Evolutionary conservation across 2,113 vertebrate species (phyloP).

Genomic region (Sisor rabdophorus): DNA sequence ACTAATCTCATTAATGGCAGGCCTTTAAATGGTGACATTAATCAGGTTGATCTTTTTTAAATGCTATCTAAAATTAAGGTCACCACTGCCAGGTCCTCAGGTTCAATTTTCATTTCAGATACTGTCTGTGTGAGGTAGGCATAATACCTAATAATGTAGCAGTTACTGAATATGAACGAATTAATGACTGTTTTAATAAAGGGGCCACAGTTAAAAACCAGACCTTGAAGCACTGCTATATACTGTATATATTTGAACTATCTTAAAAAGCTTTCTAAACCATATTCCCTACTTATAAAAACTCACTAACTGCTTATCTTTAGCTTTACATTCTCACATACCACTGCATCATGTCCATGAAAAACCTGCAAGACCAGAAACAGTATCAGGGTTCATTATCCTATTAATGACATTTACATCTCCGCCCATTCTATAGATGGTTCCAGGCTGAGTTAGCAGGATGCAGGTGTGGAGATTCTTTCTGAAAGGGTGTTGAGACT

Average conservation of each 20-base stretch:
- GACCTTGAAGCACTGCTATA: slow-evolving; percentile 10
- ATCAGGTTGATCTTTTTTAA: too few species aligned
- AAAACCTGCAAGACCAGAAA: slow-evolving; percentile 25
- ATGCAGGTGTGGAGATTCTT: slow-evolving; percentile 40
- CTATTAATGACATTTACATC: slow-evolving; percentile 4
- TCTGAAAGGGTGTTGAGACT: slow-evolving; percentile 29
- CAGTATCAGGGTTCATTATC: slow-evolving; percentile 26
- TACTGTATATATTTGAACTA: too few species aligned
- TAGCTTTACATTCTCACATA: not conserved
- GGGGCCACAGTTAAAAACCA: not conserved
- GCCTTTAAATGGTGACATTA: too few species aligned
- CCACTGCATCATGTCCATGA: slow-evolving; percentile 25
- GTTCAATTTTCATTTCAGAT: too few species aligned
- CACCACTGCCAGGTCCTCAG: too few species aligned
- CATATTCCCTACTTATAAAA: not conserved
- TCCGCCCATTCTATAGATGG: slow-evolving; percentile 16
- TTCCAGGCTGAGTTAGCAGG: slow-evolving; percentile 14
- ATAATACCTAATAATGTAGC: not conserved
- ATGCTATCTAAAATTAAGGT: too few species aligned
- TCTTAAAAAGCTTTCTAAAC: not conserved
- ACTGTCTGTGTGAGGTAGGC: too few species aligned
- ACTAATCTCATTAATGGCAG: too few species aligned
- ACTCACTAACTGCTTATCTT: not conserved
- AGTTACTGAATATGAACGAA: not conserved
- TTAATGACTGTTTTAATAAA: not conserved